phyloP scores from a whole-genome alignment of 2,888 invertebrate species.

The Coelopa pilipes region DNA sequence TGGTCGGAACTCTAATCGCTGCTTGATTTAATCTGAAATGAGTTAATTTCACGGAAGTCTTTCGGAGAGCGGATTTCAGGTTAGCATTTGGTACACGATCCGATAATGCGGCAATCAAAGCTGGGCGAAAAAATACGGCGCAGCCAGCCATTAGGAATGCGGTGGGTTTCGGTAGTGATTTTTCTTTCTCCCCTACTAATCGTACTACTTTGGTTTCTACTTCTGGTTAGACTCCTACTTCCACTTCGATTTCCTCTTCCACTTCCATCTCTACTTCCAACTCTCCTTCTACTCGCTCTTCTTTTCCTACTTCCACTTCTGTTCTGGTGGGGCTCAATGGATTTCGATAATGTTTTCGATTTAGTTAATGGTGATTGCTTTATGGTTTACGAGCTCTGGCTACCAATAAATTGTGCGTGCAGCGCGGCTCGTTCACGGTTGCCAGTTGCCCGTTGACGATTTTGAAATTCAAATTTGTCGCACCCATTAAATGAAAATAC shows the following conservation, averaged over 20 bases:
- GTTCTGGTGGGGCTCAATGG: not conserved
- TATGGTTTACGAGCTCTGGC: slow-evolving; percentile 18
- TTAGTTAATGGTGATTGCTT: slow-evolving; percentile 39
- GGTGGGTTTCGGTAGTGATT: too few species aligned
- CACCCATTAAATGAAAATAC: slow-evolving; percentile 27
- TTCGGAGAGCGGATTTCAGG: not conserved
- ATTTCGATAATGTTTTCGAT: slow-evolving; percentile 35
- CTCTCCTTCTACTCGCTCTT: too few species aligned
- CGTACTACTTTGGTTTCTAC: not conserved
- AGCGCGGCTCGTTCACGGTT: slow-evolving; percentile 9
- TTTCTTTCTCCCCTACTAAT: too few species aligned
- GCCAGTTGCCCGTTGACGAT: too few species aligned
- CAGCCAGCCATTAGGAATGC: too few species aligned
- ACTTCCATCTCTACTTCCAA: too few species aligned
- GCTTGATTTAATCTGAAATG: not conserved
- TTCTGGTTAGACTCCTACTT: not conserved
- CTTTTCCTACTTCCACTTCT: too few species aligned
- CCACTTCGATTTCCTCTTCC: not conserved
- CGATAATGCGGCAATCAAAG: not conserved
- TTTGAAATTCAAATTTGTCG: slow-evolving; percentile 36
- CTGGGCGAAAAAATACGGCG: too few species aligned
- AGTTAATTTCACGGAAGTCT: slow-evolving; percentile 3
- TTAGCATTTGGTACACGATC: not conserved
- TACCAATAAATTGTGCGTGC: slow-evolving; percentile 25
- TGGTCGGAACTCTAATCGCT: not conserved